Evolutionary conservation across 2,888 invertebrate genomes (phyloP), one percentile per base, ranked within the genome.

Genomic region (Blera fallax): DNA sequence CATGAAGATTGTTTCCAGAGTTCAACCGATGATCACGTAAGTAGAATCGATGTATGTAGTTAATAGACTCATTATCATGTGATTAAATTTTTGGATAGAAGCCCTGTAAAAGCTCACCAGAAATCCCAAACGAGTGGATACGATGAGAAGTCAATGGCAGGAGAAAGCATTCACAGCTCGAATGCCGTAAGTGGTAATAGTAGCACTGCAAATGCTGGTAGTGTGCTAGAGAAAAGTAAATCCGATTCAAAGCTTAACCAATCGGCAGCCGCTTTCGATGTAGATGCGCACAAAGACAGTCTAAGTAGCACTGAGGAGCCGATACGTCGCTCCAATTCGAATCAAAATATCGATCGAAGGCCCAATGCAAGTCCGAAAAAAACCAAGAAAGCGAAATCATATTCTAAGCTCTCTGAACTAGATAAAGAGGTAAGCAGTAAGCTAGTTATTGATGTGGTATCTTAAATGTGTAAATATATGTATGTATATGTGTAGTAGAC

Each of bases 1-100:
- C 89, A 94, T 94, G 81, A 96, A 95, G 91, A 95, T 97, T 87
- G 93, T 96, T 14, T 94, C 95, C 0, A 94, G 95, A 90, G 95
- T 96, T 11, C 96, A 96, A 90, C 96, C 96, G 0, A 93, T 94
- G 87, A 93, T 94, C 21, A 91, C 93, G 90, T 92, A 88, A 90
- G 89, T 87, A 43, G 67, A 82, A 4, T 65, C 8, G 1, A 6
- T 24, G 24, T 56, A 6, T 24, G 24, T 56, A 10, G 5, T 45
- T 40, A 1, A 40, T 65, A 32, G 8, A 58, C 16, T 32, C 50
- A 27, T 27, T 27, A 24, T 45, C 45, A 60, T 60, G 18, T 34
- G 32, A 10, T 52, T 70, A 29, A 18, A 43, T 58, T 74, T 24
- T 34, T 48, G 29, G 40, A 54, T 74, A 92, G 92, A 73, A 92